Evolutionary conservation across 2,113 vertebrate species (phyloP).

Genomic region (Myiozetetes cayanensis): DNA sequence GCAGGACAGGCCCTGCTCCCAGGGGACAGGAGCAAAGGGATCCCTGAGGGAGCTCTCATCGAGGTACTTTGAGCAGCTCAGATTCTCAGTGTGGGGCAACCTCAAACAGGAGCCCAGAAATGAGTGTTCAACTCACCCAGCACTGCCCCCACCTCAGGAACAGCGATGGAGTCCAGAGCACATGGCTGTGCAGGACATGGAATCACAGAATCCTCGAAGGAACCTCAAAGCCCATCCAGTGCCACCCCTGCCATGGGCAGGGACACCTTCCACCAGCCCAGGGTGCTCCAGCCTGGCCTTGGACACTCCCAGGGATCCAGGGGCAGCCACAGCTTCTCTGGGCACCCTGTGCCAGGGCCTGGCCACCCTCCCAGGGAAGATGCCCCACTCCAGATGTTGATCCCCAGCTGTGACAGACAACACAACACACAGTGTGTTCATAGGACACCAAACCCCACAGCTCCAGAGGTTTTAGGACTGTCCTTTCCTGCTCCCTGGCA

Average conservation of each 20-base stretch:
- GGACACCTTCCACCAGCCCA: not conserved
- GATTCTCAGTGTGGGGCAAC: not conserved
- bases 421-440: fast-evolving
- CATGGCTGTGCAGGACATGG: not conserved
- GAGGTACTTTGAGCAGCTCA: not conserved
- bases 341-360: not conserved
- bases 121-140: fast-evolving
- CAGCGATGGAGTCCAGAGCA: not conserved
- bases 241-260: not conserved
- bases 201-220: not conserved
- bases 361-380: not conserved
- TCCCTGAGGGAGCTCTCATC: not conserved
- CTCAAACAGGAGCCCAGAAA: not conserved
- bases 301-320: not conserved
- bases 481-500: not conserved
- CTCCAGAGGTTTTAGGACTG: not conserved
- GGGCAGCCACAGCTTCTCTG: not conserved
- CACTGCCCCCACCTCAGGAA: fast-evolving
- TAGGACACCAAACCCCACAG: not conserved
- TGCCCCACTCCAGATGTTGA: fast-evolving
- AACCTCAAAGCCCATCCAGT: fast-evolving
- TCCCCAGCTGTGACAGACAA: not conserved
- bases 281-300: not conserved
- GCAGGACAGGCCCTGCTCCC: not conserved
- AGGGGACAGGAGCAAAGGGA: not conserved